These are phyloP conservation scores for Oreonectes daqikongensis DNA, from an alignment of 2,797 vertebrate species.

Conservation along the genomic window DNA sequence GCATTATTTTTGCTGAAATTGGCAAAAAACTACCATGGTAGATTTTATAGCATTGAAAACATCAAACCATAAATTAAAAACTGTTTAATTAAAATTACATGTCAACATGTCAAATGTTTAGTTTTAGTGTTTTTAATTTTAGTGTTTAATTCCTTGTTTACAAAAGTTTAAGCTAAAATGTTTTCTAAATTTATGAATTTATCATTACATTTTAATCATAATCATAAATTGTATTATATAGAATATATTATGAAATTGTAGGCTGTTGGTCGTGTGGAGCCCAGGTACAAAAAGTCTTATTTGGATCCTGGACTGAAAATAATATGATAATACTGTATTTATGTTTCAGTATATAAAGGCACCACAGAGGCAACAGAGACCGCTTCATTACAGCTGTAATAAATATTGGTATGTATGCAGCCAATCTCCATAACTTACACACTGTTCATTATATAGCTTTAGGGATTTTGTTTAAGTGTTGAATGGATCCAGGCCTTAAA, in stretches of 20 bases:
- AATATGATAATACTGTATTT: neutral
- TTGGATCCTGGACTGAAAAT: neutral
- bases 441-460: constrained; percentile 1
- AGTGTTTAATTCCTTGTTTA: too few relatives aligned
- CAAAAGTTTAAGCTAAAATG: too few relatives aligned
- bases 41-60: neutral
- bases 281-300: neutral
- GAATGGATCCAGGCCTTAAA: constrained; percentile 7
- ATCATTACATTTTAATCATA: too few relatives aligned
- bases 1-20: neutral
- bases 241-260: neutral
- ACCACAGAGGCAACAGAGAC: neutral
- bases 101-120: too few relatives aligned
- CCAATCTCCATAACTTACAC: neutral
- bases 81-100: too few relatives aligned
- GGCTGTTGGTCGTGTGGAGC: neutral
- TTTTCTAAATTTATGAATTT: too few relatives aligned
- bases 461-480: neutral
- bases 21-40: neutral
- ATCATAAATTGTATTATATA: neutral
- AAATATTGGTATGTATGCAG: neutral
- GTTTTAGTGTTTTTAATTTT: too few relatives aligned
- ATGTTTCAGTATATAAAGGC: neutral
- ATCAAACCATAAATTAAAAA: neutral
- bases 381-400: neutral